phyloP scores from a whole-genome alignment of 1,140 invertebrate genomes.

The Aphaenogaster rudis region DNA sequence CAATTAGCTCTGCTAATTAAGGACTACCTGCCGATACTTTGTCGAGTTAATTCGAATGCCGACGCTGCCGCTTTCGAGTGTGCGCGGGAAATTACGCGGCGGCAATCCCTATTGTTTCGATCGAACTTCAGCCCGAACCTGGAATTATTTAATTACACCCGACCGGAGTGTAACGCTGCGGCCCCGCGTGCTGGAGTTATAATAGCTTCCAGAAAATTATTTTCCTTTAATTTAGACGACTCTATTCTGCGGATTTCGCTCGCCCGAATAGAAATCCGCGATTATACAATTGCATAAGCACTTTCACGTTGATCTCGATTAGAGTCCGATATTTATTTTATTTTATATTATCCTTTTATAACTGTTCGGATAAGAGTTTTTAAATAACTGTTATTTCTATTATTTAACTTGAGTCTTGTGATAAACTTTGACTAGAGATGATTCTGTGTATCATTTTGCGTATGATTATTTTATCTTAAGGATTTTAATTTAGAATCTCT shows the following conservation, averaged over 20 bases:
- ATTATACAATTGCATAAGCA: slow-evolving; percentile 2
- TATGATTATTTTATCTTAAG: not conserved
- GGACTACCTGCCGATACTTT: slow-evolving; percentile 82
- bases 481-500: not conserved
- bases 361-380: not conserved
- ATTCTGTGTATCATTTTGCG: not conserved
- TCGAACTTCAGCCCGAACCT: slow-evolving; percentile 45
- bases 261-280: slow-evolving; percentile 7
- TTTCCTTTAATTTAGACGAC: slow-evolving; percentile 18
- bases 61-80: slow-evolving; percentile 49
- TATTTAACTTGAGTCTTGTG: not conserved
- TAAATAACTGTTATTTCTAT: not conserved
- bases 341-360: not conserved
- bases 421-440: not conserved
- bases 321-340: not conserved
- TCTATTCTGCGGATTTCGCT: not conserved
- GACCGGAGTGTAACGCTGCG: slow-evolving; percentile 26
- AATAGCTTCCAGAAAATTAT: slow-evolving; percentile 37
- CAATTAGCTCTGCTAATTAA: slow-evolving; percentile 84
- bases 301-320: not conserved
- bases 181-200: not conserved
- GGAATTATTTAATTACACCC: slow-evolving; percentile 70
- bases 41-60: slow-evolving; percentile 81
- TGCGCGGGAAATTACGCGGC: slow-evolving; percentile 45
- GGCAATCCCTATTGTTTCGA: slow-evolving; percentile 61